A percentile compares a stretch with the other conserved stretches of the same genome.
Evolutionary conservation across 2,888 invertebrate species (phyloP).

Genomic region (Lepidocyrtoides sp.): DNA sequence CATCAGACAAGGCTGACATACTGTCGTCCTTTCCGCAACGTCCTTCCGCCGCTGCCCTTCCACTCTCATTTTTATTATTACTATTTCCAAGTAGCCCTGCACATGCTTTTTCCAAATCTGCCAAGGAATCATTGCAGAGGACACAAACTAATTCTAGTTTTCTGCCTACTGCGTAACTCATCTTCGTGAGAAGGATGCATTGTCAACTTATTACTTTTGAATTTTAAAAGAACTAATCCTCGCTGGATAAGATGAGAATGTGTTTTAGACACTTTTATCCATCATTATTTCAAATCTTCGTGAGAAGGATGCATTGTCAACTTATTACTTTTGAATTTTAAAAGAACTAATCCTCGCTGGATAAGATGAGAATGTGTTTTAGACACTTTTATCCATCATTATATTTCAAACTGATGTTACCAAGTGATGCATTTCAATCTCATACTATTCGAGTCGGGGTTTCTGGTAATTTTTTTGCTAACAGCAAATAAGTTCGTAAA

Average conservation of each 20-base stretch:
- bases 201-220: slow-evolving; percentile 11
- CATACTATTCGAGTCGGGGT: too few species aligned
- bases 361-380: too few species aligned
- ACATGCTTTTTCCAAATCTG: slow-evolving; percentile 54
- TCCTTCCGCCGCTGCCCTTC: not conserved
- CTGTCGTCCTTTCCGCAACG: not conserved
- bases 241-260: too few species aligned
- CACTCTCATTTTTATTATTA: slow-evolving; percentile 9
- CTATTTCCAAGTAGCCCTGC: not conserved
- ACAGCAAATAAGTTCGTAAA: too few species aligned
- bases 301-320: not conserved
- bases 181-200: not conserved
- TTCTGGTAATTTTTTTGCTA: too few species aligned
- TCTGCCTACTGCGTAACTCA: slow-evolving; percentile 15
- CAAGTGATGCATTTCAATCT: too few species aligned
- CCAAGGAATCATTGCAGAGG: slow-evolving; percentile 56
- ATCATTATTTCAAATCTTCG: too few species aligned
- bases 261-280: too few species aligned
- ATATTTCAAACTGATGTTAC: too few species aligned
- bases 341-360: too few species aligned
- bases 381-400: too few species aligned
- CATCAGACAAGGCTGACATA: not conserved
- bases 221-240: too few species aligned
- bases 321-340: slow-evolving; percentile 12
- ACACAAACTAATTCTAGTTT: slow-evolving; percentile 65